Percentiles rank a stretch among this genome's conserved stretches.
phyloP scores from a whole-genome alignment of 2,888 invertebrate species.

The Villa cingulata region DNA sequence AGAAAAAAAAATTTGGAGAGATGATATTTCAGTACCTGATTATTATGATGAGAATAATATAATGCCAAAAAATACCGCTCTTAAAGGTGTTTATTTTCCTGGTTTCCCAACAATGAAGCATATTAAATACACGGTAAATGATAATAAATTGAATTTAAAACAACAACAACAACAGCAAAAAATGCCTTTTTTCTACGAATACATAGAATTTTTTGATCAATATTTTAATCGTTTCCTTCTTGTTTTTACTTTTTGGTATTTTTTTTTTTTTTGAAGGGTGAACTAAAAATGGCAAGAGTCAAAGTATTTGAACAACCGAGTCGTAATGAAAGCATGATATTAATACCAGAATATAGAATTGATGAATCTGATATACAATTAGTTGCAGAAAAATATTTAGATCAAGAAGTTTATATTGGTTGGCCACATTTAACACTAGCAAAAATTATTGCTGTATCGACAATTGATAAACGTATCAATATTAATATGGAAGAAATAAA shows the following conservation, averaged over 20 bases:
- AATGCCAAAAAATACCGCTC: slow-evolving; percentile 21
- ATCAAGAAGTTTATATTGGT: slow-evolving; percentile 61
- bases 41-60: slow-evolving; percentile 18
- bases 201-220: too few relatives aligned
- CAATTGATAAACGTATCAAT: slow-evolving; percentile 30
- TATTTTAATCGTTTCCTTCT: too few relatives aligned
- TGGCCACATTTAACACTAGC: slow-evolving; percentile 93
- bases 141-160: not conserved
- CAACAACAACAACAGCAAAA: not conserved
- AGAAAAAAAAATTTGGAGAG: slow-evolving; percentile 22
- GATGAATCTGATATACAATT: slow-evolving; percentile 31
- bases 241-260: too few relatives aligned
- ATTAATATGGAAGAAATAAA: not conserved
- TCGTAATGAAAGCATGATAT: slow-evolving; percentile 67
- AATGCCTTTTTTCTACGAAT: too few relatives aligned
- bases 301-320: slow-evolving; percentile 82
- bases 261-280: slow-evolving; percentile 37
- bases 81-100: slow-evolving; percentile 44
- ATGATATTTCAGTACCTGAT: slow-evolving; percentile 20
- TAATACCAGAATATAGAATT: slow-evolving; percentile 43
- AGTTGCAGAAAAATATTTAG: slow-evolving; percentile 51
- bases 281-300: slow-evolving; percentile 53
- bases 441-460: slow-evolving; percentile 40
- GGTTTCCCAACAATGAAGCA: slow-evolving; percentile 90
- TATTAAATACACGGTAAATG: slow-evolving; percentile 58